A percentile compares a stretch with the other conserved stretches of the same genome.
Evolutionary conservation across 2,797 vertebrate genomes (phyloP).

Genomic region (Thaleichthys pacificus): DNA sequence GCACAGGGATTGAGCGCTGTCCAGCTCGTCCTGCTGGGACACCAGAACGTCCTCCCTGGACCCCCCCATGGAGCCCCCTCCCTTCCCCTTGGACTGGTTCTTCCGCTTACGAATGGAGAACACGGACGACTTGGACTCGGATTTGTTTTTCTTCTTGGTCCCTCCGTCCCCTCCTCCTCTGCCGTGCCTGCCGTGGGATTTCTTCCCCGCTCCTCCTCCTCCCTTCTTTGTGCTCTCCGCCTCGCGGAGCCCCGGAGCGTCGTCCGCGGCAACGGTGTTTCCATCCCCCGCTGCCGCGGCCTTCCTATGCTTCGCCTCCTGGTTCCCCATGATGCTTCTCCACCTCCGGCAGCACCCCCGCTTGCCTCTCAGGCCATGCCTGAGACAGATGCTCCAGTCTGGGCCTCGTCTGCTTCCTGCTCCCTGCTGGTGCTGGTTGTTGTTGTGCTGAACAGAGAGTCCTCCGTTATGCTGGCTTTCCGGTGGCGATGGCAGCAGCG

Average conservation of each 20-base stretch:
- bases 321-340: conserved; percentile 87
- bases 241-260: conserved; percentile 80
- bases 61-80: conserved; percentile 70
- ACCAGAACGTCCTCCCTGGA: conserved; percentile 87
- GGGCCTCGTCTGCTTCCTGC: conserved; percentile 2
- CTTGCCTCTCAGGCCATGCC: conserved; percentile 78
- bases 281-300: conserved; percentile 80
- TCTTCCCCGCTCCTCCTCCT: conserved; percentile 83
- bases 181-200: conserved; percentile 77
- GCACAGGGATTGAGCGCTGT: conserved; percentile 76
- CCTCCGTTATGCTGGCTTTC: conserved; percentile 61
- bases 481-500: conserved; percentile 46
- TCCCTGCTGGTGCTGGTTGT: conserved; percentile 4
- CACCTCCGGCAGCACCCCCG: conserved; percentile 39
- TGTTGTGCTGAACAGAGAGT: conserved; percentile 56
- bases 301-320: conserved; percentile 91
- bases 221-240: conserved; percentile 84
- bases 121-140: conserved; percentile 86
- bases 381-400: conserved; percentile 23
- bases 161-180: conserved; percentile 66
- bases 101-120: conserved; percentile 94
- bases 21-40: conserved; percentile 80
- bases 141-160: conserved; percentile 85
- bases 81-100: conserved; percentile 76
- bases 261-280: conserved; percentile 78